Conservation (phyloP, 2,888 invertebrate genomes). For the Bembecia ichneumoniformis region DNA sequence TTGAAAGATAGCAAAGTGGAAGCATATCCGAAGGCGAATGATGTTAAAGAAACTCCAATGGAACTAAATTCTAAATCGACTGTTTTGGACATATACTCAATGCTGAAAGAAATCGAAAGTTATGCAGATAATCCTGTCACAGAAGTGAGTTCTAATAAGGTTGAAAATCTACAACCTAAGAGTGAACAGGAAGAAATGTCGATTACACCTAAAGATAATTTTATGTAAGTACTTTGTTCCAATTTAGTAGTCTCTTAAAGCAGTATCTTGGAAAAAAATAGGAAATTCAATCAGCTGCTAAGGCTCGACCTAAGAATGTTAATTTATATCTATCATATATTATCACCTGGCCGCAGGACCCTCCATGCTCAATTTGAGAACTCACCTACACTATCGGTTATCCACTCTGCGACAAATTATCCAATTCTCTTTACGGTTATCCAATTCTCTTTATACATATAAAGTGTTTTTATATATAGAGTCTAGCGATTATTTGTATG, state of each 20-base stretch:
- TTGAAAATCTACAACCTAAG: slow-evolving; percentile 7
- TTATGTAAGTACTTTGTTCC: slow-evolving; percentile 37
- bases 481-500: too few species aligned
- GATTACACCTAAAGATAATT: slow-evolving; percentile 51
- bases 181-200: slow-evolving; percentile 31
- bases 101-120: slow-evolving; percentile 66
- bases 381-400: too few species aligned
- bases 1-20: slow-evolving; percentile 3
- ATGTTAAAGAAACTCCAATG: slow-evolving; percentile 26
- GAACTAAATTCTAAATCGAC: slow-evolving; percentile 49
- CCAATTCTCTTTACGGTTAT: too few species aligned
- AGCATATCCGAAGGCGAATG: slow-evolving; percentile 16
- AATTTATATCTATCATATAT: too few species aligned
- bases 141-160: slow-evolving; percentile 21
- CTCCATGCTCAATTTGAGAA: too few species aligned
- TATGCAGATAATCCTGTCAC: slow-evolving; percentile 55
- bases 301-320: too few species aligned
- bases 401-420: too few species aligned
- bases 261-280: slow-evolving; percentile 39
- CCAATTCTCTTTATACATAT: too few species aligned
- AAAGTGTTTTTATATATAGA: too few species aligned
- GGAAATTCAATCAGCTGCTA: too few species aligned
- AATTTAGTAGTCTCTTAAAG: too few species aligned
- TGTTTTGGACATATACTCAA: slow-evolving; percentile 64
- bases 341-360: too few species aligned